Conservation (phyloP, 2,888 invertebrate genomes). For the Bruchidius siliquastri region DNA sequence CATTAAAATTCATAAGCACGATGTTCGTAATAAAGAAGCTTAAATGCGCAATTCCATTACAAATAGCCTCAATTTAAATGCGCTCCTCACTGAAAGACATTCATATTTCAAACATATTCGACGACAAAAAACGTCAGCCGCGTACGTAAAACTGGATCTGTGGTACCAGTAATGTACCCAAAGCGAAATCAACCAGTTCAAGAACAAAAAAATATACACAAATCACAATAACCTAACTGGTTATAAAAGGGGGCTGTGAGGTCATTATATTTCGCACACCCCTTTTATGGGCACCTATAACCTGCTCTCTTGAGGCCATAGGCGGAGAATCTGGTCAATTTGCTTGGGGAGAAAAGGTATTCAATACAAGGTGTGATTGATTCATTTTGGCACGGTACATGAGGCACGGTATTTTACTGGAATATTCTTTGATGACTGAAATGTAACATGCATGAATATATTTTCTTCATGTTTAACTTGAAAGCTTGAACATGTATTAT, state of each 20-base stretch:
- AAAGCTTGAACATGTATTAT: too few species aligned
- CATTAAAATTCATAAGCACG: background rate
- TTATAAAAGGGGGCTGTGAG: slow-evolving; percentile 28
- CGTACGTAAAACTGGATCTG: background rate
- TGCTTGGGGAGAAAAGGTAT: too few species aligned
- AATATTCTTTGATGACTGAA: too few species aligned
- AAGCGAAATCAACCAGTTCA: slow-evolving; percentile 16
- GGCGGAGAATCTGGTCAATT: background rate
- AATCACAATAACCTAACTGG: slow-evolving; percentile 26
- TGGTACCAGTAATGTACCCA: slow-evolving; percentile 6
- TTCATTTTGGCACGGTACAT: too few species aligned
- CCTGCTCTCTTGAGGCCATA: slow-evolving; percentile 9
- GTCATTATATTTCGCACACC: slow-evolving; percentile 22
- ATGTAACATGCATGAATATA: too few species aligned
- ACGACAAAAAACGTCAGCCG: background rate
- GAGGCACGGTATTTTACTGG: too few species aligned
- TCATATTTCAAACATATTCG: background rate
- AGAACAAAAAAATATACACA: slow-evolving; percentile 17
- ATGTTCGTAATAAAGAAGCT: background rate
- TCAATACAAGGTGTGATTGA: too few species aligned
- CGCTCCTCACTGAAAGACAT: background rate
- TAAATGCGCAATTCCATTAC: background rate
- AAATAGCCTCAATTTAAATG: background rate
- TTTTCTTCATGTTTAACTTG: too few species aligned
- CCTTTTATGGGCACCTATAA: slow-evolving; percentile 13